Base-by-base conservation (phyloP, 2,113 vertebrate species). In the Morone saxatilis region DNA sequence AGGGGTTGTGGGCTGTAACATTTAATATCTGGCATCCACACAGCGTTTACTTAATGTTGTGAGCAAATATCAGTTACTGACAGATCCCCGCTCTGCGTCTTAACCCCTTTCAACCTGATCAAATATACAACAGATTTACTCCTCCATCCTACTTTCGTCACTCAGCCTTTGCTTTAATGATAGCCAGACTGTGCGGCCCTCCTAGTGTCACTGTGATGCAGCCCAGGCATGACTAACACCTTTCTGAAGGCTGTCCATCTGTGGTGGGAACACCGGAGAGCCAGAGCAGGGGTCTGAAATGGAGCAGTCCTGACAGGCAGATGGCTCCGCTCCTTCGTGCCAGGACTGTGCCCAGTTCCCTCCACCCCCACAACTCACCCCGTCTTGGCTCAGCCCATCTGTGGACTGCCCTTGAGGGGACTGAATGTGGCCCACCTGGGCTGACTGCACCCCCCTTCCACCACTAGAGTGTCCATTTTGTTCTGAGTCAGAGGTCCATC, bases 211-310 rank as follows among this genome's bases (percentile, higher is more conserved):
- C 78, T 50, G 67, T 38, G 70, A 45, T 78, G 69, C 85, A 71
- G 81, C 69, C 71, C 80, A 80, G 79, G 77, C 86, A 86, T 85
- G 81, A 88, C 81, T 84, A 81, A 90, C 89, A 89, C 91, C 81
- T 88, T 91, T 91, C 82, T 81, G 85, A 91, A 81, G 80, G 80
- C 84, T 84, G 89, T 92, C 92, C 93, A 92, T 92, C 92, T 93
- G 90, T 81, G 87, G 74, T 81, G 84, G 80, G 81, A 86, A 77
- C 89, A 80, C 76, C 0, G 20, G 40, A 5, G 78, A 88, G 72
- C 70, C 84, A 36, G 89, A 66, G 75, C 86, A 75, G 77, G 80
- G 88, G 82, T 91, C 89, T 93, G 91, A 89, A 76, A 90, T 72
- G 75, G 86, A 93, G 76, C 80, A 63, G 81, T 71, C 78, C 80